Evolutionary conservation across 2,888 invertebrate species (phyloP).

Genomic region (Ectobius pallidus): DNA sequence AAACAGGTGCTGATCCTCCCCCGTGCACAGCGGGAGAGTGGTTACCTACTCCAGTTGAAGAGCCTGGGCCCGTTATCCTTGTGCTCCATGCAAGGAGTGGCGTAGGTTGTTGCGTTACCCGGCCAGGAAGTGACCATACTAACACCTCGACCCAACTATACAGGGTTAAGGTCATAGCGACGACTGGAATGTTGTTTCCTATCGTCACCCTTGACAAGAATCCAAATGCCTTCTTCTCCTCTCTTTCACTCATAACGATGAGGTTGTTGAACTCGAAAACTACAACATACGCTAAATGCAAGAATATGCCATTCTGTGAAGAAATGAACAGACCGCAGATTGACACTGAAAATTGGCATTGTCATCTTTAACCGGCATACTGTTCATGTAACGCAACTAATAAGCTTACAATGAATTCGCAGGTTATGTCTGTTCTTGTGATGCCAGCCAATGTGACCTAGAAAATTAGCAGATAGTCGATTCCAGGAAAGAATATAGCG

Average conservation of each 20-base stretch:
- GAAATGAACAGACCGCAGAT: background rate
- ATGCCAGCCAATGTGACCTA: no score
- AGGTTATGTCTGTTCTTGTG: no score
- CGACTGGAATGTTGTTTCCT: background rate
- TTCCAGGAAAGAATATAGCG: no score
- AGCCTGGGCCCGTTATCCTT: no score
- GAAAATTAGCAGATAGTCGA: no score
- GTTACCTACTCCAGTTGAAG: no score
- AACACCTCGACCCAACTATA: background rate
- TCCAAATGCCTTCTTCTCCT: background rate
- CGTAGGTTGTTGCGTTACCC: no score
- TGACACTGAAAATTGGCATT: background rate
- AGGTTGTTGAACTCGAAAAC: background rate
- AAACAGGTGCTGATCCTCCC: no score
- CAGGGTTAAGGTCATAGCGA: background rate
- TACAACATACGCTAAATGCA: no score
- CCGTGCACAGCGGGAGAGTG: no score
- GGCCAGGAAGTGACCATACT: background rate
- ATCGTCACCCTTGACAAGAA: constrained; percentile 11
- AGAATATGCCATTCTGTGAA: background rate
- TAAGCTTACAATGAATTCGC: background rate
- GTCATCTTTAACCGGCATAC: background rate
- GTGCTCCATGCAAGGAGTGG: no score
- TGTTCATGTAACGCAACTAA: background rate
- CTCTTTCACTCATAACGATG: background rate